Percentiles rank a stretch among this genome's conserved stretches.
phyloP scores from a whole-genome alignment of 1,140 invertebrate genomes.

The Megalopta genalis region DNA sequence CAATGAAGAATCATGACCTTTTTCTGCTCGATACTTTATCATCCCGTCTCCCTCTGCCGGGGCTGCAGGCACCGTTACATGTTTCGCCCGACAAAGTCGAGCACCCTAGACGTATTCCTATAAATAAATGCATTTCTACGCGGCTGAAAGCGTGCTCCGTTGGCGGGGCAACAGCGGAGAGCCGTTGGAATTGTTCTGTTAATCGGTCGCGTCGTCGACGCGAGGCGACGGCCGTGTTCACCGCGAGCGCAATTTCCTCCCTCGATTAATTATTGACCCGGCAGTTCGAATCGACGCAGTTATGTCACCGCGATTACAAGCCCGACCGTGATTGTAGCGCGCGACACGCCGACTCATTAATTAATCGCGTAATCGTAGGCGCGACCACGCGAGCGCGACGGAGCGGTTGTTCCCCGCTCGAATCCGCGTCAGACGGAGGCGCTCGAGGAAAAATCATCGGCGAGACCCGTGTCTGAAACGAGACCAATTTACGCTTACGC shows the following conservation, averaged over 20 bases:
- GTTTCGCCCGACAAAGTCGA: not conserved
- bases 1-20: conserved; percentile 16
- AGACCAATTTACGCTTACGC: conserved; percentile 23
- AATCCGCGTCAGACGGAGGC: not conserved
- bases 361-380: conserved; percentile 72
- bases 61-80: no score
- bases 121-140: not conserved
- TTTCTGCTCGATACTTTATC: conserved; percentile 24
- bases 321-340: conserved; percentile 66
- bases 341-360: conserved; percentile 73
- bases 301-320: conserved; percentile 72
- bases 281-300: conserved; percentile 70
- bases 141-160: no score
- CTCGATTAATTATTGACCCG: conserved; percentile 65
- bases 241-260: conserved; percentile 67
- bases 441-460: conserved; percentile 1
- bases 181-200: not conserved
- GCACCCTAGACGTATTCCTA: not conserved
- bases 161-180: no score
- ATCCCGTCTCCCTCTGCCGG: not conserved
- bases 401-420: not conserved
- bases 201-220: not conserved
- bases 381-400: not conserved
- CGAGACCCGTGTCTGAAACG: not conserved
- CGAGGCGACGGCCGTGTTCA: not conserved